Evolutionary conservation across 1,140 invertebrate genomes (phyloP), one percentile per base, ranked within the genome.

Genomic region (Dendroctonus valens): DNA sequence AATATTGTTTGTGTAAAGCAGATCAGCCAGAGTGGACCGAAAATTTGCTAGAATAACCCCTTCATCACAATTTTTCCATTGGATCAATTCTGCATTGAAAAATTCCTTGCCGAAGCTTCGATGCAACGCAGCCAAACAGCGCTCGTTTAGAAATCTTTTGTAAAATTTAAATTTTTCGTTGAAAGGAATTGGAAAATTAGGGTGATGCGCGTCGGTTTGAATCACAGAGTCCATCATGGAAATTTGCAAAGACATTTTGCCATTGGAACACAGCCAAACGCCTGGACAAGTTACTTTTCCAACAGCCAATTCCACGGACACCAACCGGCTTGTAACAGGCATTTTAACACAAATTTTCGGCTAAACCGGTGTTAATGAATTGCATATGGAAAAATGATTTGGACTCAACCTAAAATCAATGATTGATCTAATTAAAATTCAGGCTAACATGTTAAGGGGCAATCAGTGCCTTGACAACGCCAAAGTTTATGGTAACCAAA

Each of bases 251-350:
- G 84, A 85, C 7, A 89, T 82, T 74, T 84, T 83, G 3, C 88
- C 89, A 77, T 86, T 88, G 58, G 87, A 85, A 77, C 88, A 89
- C 2, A 90, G 71, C 86, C 87, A 89, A 39, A 89, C 88, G 40
- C 89, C 89, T 7, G 89, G 89, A 79, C 88, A 89, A 67, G 86
- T 86, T 38, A 89, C 80, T 65, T 75, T 72, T 70, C 75, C 72
- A 15, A 78, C 46, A 41, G 74, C 68, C n/a, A 78, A 51, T 65
- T 78, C 76, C 26, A 77, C 73, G 72, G 75, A 72, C 7, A 76
- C 70, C 54, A 71, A 58, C 55, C 76, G 75, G 37, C 71, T 70
- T 73, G 76, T 77, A 6, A 44, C 6, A 12, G 62, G 42, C 62
- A 65, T 65, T 6, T 57, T 50, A 26, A 26, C 26, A 26, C 26